A percentile compares a stretch with the other conserved stretches of the same genome.
These are phyloP conservation scores for Nezara viridula DNA, from an alignment of 2,888 invertebrate species.

Conservation along the genomic window DNA sequence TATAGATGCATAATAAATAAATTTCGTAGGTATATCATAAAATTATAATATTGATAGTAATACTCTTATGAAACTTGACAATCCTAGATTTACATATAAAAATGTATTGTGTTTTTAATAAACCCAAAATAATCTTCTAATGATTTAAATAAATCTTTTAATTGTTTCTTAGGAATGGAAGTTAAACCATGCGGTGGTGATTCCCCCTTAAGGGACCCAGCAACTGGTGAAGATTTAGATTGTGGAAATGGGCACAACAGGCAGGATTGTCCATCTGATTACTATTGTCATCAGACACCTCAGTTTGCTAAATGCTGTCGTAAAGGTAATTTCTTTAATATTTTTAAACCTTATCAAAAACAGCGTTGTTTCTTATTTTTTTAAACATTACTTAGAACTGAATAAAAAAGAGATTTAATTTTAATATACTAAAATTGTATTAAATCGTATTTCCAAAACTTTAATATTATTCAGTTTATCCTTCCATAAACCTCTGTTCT, in stretches of 20 bases:
- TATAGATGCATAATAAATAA: background rate
- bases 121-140: no score
- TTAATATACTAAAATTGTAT: background rate
- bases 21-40: background rate
- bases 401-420: background rate
- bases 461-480: background rate
- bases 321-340: constrained; percentile 75
- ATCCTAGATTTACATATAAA: no score
- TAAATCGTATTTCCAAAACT: background rate
- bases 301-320: constrained; percentile 88
- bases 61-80: no score
- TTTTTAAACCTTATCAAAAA: background rate
- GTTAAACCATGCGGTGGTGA: constrained; percentile 90
- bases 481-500: background rate
- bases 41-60: no score
- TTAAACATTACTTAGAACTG: background rate
- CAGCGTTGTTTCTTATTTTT: background rate
- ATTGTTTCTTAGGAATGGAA: constrained; percentile 75
- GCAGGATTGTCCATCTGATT: constrained; percentile 86
- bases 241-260: constrained; percentile 85
- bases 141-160: constrained; percentile 9
- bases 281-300: constrained; percentile 88
- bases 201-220: constrained; percentile 79
- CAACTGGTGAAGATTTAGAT: constrained; percentile 82
- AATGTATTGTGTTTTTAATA: no score